Evolutionary conservation across 2,113 vertebrate genomes (phyloP).

Genomic region (rat (Rattus norvegicus)): DNA sequence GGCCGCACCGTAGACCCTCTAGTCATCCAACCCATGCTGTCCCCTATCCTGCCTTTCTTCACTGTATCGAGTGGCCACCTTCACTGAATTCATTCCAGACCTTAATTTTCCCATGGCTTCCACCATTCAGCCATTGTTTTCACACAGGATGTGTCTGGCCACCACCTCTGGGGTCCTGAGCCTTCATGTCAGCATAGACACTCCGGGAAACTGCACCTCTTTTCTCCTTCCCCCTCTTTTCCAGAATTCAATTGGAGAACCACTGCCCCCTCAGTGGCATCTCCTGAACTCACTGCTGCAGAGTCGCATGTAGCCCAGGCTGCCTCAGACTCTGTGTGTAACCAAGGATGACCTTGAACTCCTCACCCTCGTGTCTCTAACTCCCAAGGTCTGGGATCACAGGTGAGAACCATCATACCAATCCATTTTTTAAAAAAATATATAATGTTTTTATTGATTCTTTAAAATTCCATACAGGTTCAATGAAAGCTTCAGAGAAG

Average conservation of each 20-base stretch:
- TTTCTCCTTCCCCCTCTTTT: not conserved
- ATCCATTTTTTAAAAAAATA: not conserved
- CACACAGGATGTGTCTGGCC: conserved; percentile 95
- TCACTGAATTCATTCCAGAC: conserved; percentile 94
- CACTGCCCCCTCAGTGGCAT: no score
- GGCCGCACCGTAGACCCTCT: not conserved
- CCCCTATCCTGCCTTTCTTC: conserved; percentile 97
- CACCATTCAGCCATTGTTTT: conserved; percentile 94
- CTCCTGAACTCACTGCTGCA: not conserved
- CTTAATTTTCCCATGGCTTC: conserved; percentile 98
- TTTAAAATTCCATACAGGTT: not conserved
- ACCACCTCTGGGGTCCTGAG: not conserved
- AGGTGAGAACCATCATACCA: not conserved
- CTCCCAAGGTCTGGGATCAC: not conserved
- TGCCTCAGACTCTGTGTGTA: not conserved
- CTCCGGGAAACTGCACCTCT: not conserved
- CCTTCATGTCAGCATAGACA: not conserved
- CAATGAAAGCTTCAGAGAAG: not conserved
- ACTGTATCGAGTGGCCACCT: conserved; percentile 93
- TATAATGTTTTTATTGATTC: not conserved
- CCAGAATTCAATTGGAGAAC: not conserved
- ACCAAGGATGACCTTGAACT: not conserved
- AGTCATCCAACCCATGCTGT: conserved; percentile 54
- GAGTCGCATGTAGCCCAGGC: not conserved
- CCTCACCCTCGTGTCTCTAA: not conserved